These are phyloP conservation scores for Furcula furcula DNA, from an alignment of 2,888 invertebrate genomes.

Conservation along the genomic window DNA sequence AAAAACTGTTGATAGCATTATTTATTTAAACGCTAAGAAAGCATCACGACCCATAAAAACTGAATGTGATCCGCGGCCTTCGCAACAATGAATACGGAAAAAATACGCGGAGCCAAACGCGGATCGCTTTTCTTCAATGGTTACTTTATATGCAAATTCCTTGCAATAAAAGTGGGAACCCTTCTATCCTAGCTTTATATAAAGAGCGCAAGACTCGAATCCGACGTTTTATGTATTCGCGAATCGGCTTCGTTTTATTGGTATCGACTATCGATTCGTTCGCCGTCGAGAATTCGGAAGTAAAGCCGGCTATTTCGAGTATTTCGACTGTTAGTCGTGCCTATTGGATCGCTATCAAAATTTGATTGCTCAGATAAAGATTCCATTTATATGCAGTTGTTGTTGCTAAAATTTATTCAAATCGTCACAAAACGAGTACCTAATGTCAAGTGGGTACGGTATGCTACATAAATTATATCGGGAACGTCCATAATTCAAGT, in stretches of 20 bases:
- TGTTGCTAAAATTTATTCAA: constrained; percentile 37
- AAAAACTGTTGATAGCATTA: constrained; percentile 72
- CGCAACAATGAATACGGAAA: constrained; percentile 78
- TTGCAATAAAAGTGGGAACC: constrained; percentile 78
- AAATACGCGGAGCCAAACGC: constrained; percentile 63
- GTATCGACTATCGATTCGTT: constrained; percentile 75
- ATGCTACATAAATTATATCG: constrained; percentile 26
- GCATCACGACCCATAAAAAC: constrained; percentile 73
- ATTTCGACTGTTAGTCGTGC: constrained; percentile 62
- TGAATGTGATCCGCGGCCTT: constrained; percentile 65
- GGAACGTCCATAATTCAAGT: constrained; percentile 27
- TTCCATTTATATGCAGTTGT: constrained; percentile 57
- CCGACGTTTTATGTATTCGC: constrained; percentile 78
- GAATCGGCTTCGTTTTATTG: constrained; percentile 78
- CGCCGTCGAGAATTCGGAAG: constrained; percentile 69
- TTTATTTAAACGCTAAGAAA: constrained; percentile 73
- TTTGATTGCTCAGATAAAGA: constrained; percentile 62
- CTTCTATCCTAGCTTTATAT: constrained; percentile 77
- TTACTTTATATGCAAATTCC: constrained; percentile 82
- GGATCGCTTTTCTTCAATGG: constrained; percentile 81
- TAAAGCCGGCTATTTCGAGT: constrained; percentile 66
- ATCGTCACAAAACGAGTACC: constrained; percentile 27
- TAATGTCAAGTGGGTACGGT: constrained; percentile 25
- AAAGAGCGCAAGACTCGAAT: constrained; percentile 74
- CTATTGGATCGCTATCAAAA: constrained; percentile 69